These are phyloP conservation scores for Babylonia areolata DNA, from an alignment of 1,140 invertebrate genomes.

Conservation along the genomic window DNA sequence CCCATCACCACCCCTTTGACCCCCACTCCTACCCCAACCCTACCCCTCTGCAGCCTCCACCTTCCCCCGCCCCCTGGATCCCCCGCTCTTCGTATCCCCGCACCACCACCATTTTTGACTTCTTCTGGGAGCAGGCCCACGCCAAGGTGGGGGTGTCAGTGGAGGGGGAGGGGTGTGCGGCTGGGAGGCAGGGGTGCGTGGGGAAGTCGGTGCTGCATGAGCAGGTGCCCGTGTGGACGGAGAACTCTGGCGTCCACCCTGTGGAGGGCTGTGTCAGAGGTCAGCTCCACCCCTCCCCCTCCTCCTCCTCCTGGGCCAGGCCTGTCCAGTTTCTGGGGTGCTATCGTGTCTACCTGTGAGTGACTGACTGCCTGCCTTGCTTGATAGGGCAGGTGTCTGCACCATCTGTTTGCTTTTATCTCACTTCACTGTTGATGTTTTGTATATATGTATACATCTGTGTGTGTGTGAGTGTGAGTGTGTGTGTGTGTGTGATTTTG, in stretches of 20 bases:
- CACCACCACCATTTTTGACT: constrained; percentile 44
- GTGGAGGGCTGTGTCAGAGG: neutral
- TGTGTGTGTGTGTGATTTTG: too few relatives aligned
- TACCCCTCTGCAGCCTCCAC: neutral
- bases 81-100: neutral
- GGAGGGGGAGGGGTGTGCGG: neutral
- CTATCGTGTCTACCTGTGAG: constrained; percentile 60
- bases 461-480: too few relatives aligned
- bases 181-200: neutral
- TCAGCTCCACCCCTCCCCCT: neutral
- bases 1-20: neutral
- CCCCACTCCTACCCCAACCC: neutral
- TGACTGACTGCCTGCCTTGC: constrained; percentile 12
- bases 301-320: neutral
- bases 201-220: neutral
- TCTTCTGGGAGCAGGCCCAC: constrained; percentile 47
- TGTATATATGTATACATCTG: too few relatives aligned
- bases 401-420: too few relatives aligned
- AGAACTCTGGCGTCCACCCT: neutral
- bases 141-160: neutral
- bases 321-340: constrained; percentile 45
- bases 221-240: neutral
- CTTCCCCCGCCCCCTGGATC: constrained; percentile 6
- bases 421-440: too few relatives aligned
- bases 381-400: too few relatives aligned